Percentiles rank a stretch among this genome's conserved stretches.
phyloP scores from a whole-genome alignment of 2,888 invertebrate genomes.

The Eristalis arbustorum region DNA sequence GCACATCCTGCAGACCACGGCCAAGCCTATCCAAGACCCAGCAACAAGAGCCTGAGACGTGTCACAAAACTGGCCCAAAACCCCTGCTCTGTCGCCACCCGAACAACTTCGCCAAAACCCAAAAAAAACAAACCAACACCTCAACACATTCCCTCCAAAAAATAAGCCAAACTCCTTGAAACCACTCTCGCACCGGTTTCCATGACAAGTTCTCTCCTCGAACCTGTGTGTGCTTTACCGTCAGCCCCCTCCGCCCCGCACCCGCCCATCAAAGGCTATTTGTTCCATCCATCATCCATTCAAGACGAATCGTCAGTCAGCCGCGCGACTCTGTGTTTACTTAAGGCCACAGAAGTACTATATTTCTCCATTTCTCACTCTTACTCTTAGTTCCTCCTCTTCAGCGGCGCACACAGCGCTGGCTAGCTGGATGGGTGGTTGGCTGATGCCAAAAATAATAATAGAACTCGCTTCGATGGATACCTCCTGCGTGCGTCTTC shows the following conservation, averaged over 20 bases:
- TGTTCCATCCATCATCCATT: neutral
- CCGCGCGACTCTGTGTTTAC: constrained; percentile 12
- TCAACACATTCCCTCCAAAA: no score
- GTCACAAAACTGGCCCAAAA: no score
- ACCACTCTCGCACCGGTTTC: neutral
- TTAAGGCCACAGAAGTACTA: constrained; percentile 18
- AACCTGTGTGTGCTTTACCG: neutral
- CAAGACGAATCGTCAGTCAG: neutral
- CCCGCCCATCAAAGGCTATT: neutral
- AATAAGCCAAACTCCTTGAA: neutral
- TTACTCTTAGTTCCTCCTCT: constrained; percentile 40
- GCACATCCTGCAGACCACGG: no score
- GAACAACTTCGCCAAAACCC: no score
- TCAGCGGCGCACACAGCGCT: neutral
- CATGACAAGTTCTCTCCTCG: neutral
- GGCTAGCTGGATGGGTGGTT: neutral
- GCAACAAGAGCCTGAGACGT: no score
- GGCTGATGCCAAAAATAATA: neutral
- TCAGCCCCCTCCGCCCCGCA: neutral
- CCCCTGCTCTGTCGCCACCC: no score
- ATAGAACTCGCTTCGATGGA: neutral
- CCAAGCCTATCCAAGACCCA: no score
- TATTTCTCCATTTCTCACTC: constrained; percentile 31
- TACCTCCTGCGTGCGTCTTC: neutral
- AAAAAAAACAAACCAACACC: no score